Conservation (phyloP, 37 sponge, comb jelly and placozoan genomes). For the Theonella swinhoei region DNA sequence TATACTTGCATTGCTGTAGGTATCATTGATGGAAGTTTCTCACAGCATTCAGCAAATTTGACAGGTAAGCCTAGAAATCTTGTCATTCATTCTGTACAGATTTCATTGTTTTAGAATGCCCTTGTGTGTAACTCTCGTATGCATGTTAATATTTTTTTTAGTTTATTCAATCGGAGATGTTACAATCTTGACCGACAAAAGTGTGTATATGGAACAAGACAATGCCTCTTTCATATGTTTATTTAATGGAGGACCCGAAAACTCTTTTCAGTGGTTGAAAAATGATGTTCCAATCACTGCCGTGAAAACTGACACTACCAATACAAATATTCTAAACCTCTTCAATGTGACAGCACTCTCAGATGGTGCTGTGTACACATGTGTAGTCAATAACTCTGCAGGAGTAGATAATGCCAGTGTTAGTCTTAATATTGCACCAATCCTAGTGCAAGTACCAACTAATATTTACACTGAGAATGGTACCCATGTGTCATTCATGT, state of each 20-base stretch:
- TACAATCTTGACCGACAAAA: no score
- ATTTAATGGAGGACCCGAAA: neutral
- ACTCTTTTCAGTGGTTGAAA: neutral
- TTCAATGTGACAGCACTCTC: slow-evolving; percentile 30
- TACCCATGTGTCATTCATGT: neutral
- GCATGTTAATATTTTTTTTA: neutral
- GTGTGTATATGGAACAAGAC: neutral
- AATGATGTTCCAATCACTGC: neutral
- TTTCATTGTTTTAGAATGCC: neutral
- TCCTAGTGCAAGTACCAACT: neutral
- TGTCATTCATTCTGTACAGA: neutral
- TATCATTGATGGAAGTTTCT: neutral
- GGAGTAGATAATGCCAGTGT: slow-evolving; percentile 2
- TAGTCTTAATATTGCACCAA: slow-evolving; percentile 1
- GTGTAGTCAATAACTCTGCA: slow-evolving; percentile 66
- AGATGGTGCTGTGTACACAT: slow-evolving; percentile 65
- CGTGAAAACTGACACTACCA: neutral
- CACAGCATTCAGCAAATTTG: neutral
- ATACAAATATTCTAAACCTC: slow-evolving; percentile 1
- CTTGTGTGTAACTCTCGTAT: no score
- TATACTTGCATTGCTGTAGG: neutral
- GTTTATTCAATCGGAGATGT: neutral
- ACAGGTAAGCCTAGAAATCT: neutral
- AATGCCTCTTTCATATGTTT: slow-evolving; percentile 9
- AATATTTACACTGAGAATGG: neutral